Evolutionary conservation across 2,888 invertebrate species (phyloP), one percentile per base, ranked within the genome.

Genomic region (Acholoe squamosa): DNA sequence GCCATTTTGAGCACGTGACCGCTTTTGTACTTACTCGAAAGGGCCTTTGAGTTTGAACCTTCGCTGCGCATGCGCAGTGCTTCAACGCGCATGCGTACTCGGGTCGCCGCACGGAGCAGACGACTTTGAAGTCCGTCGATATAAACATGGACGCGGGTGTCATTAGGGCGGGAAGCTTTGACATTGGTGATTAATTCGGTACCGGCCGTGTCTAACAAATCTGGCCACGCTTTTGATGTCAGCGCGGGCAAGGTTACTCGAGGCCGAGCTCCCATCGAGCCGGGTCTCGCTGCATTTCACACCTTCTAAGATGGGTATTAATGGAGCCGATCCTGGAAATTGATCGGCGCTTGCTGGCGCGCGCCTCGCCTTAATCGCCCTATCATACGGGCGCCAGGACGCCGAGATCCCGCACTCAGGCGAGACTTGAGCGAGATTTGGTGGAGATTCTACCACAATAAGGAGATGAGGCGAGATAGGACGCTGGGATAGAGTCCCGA

Each of bases 241-340:
- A 43, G 19, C 56, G 54, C 3, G 43, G 76, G n/a, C 76, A 31
- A 76, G 76, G 14, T 31, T 14, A 25, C 31, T 31, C 76, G 76
- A 76, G 76, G n/a, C 76, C 84, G 84, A 84, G 28, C n/a, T n/a
- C 51, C 43, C 3, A 77, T 12, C 84, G 84, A 84, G 76, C 28
- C 43, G 51, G 19, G 86, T 16, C 86, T 10, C 56, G 86, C 86
- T 54, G 54, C 86, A 52, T 86, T 86, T 86, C 86, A 86, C 86
- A 86, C 86, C 86, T 86, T 86, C 86, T 54, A 56, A 52, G 86
- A 86, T 25, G 54, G 52, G 52, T 54, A 52, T 86, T 86, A 86
- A 86, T n/a, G 86, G 54, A 86, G 33, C 28, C 22, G 86, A 86
- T 86, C 54, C 54, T 54, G 31, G 25, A 10, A 56, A 54, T 54